phyloP scores from a whole-genome alignment of 2,113 vertebrate species.

The Okapia johnstoni region DNA sequence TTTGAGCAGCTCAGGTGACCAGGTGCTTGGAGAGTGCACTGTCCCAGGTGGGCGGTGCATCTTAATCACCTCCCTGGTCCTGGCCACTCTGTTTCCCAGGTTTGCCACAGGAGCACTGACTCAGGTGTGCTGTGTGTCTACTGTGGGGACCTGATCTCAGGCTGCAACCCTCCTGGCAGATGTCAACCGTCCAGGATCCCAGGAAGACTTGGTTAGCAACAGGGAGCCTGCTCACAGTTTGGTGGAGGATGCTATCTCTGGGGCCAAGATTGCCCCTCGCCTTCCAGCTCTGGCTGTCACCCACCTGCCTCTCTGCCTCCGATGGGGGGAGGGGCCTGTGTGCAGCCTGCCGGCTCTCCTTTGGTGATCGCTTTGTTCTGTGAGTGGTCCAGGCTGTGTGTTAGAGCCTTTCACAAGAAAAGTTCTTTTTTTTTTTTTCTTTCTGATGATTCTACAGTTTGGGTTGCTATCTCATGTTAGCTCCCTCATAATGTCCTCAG shows the following conservation, averaged over 20 bases:
- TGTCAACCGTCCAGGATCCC: rapidly evolving
- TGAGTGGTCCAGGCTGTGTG: rapidly evolving
- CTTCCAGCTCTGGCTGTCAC: rapidly evolving
- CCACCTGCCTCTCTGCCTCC: background rate
- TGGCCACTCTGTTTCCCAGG: rapidly evolving
- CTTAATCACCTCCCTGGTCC: background rate
- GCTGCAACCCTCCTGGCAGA: background rate
- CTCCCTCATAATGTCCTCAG: background rate
- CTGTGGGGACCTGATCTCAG: background rate
- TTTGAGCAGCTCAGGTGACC: background rate
- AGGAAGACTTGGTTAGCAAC: background rate
- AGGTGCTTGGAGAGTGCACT: background rate
- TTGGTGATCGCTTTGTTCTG: background rate
- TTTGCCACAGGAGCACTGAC: rapidly evolving
- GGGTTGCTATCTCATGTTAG: background rate
- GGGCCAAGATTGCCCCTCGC: rapidly evolving
- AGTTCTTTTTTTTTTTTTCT: background rate
- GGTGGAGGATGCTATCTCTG: background rate
- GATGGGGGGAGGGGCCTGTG: rapidly evolving
- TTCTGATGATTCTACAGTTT: background rate
- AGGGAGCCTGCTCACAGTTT: background rate
- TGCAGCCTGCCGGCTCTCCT: background rate
- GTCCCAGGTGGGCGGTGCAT: background rate
- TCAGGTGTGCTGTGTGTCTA: background rate
- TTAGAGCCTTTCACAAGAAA: background rate